These are phyloP conservation scores for Exephanes ischioxanthus DNA, from an alignment of 2,888 invertebrate genomes.

Conservation along the genomic window DNA sequence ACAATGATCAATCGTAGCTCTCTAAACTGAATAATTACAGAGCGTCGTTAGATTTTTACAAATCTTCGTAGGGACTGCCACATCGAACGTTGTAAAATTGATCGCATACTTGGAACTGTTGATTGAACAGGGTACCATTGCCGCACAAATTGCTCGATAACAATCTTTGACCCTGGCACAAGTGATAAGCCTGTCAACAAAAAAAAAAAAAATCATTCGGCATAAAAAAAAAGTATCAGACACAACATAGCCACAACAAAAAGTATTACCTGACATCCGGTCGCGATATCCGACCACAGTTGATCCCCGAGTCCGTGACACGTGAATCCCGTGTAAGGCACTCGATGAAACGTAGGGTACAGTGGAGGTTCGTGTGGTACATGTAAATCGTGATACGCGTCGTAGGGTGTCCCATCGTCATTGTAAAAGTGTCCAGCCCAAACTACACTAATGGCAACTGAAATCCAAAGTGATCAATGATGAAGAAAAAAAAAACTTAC, in stretches of 20 bases:
- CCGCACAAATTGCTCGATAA: slow-evolving; percentile 88
- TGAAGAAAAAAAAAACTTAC: neutral
- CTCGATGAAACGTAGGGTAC: slow-evolving; percentile 85
- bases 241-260: neutral
- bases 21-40: slow-evolving; percentile 7
- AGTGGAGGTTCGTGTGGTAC: slow-evolving; percentile 87
- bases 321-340: slow-evolving; percentile 85
- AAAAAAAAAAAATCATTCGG: slow-evolving; percentile 11
- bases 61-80: slow-evolving; percentile 87
- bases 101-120: slow-evolving; percentile 89
- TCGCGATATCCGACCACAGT: slow-evolving; percentile 86
- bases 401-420: slow-evolving; percentile 83
- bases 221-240: neutral
- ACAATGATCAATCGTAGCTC: slow-evolving; percentile 2
- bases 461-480: neutral
- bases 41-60: slow-evolving; percentile 79
- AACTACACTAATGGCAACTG: slow-evolving; percentile 36
- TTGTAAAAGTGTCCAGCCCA: slow-evolving; percentile 70
- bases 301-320: slow-evolving; percentile 84
- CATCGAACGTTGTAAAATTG: slow-evolving; percentile 89
- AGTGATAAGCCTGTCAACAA: slow-evolving; percentile 87
- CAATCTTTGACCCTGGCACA: slow-evolving; percentile 87
- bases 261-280: slow-evolving; percentile 86
- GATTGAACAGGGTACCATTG: slow-evolving; percentile 89
- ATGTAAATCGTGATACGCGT: slow-evolving; percentile 87